phyloP scores from a whole-genome alignment of 2,888 invertebrate species.

The Eristalis intricaria region DNA sequence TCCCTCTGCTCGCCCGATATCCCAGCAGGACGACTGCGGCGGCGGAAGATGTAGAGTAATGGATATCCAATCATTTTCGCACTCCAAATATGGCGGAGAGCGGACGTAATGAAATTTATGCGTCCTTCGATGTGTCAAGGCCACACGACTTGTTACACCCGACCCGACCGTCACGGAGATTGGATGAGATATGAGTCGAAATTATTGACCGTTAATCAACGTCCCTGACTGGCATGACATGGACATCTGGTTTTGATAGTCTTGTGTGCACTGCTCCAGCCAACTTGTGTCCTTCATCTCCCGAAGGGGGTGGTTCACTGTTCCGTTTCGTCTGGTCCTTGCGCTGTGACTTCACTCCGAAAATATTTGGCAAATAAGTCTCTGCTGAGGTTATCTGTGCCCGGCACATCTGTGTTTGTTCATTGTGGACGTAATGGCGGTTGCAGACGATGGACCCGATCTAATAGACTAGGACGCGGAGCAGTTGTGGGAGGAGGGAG shows the following conservation, averaged over 20 bases:
- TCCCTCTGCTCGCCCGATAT: neutral
- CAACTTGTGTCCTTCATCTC: neutral
- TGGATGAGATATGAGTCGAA: neutral
- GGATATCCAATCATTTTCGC: slow-evolving; percentile 62
- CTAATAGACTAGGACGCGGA: neutral
- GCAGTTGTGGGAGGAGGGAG: neutral
- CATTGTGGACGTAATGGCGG: neutral
- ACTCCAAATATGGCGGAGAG: slow-evolving; percentile 27
- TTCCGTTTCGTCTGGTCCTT: neutral
- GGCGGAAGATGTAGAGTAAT: neutral
- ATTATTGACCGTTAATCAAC: slow-evolving; percentile 5
- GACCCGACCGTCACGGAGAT: neutral
- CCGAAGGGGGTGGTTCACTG: neutral
- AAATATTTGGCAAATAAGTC: neutral
- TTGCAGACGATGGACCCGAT: neutral
- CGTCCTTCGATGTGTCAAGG: slow-evolving; percentile 53
- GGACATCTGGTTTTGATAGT: neutral
- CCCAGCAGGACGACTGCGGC: too few species aligned
- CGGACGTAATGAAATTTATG: slow-evolving; percentile 17
- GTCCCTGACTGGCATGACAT: neutral
- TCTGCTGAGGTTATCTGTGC: neutral
- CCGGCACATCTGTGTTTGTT: neutral
- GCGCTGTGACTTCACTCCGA: neutral
- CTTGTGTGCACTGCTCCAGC: neutral
- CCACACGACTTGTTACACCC: slow-evolving; percentile 7